Evolutionary conservation across 2,797 vertebrate species (phyloP).

Genomic region (Sebastes taczanowskii): DNA sequence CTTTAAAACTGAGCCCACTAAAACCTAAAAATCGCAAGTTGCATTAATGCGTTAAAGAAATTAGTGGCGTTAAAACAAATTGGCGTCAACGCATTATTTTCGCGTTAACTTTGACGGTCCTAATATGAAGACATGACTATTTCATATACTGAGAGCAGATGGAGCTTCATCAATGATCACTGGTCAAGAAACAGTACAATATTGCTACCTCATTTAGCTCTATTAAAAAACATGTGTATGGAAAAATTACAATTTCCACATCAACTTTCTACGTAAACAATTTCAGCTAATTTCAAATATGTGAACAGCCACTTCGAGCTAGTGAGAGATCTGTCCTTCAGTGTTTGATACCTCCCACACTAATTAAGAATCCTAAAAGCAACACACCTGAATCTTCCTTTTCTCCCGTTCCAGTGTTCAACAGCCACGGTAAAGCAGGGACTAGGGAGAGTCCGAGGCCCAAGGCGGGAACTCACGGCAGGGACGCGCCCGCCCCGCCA

Average conservation of each 20-base stretch:
- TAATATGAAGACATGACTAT: background rate
- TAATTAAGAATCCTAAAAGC: background rate
- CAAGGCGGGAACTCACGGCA: slow-evolving; percentile 81
- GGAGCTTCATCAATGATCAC: background rate
- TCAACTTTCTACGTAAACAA: background rate
- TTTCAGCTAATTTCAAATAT: background rate
- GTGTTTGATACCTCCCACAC: background rate
- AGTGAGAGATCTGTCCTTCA: background rate
- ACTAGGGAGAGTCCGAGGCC: slow-evolving; percentile 92
- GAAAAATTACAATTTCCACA: background rate
- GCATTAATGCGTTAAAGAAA: no score
- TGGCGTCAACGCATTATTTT: no score
- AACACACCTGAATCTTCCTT: background rate
- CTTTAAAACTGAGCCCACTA: accelerated
- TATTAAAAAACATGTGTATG: background rate
- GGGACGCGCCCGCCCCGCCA: slow-evolving; percentile 82
- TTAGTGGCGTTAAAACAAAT: no score
- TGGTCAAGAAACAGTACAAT: background rate
- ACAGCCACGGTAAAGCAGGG: slow-evolving; percentile 89
- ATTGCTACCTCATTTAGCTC: background rate
- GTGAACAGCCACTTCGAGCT: background rate
- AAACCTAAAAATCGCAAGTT: no score
- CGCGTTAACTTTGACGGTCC: no score
- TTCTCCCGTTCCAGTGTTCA: slow-evolving; percentile 85
- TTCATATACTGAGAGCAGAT: background rate